Evolutionary conservation across 2,888 invertebrate genomes (phyloP), one percentile per base, ranked within the genome.

Genomic region (Dasypogon diadema): DNA sequence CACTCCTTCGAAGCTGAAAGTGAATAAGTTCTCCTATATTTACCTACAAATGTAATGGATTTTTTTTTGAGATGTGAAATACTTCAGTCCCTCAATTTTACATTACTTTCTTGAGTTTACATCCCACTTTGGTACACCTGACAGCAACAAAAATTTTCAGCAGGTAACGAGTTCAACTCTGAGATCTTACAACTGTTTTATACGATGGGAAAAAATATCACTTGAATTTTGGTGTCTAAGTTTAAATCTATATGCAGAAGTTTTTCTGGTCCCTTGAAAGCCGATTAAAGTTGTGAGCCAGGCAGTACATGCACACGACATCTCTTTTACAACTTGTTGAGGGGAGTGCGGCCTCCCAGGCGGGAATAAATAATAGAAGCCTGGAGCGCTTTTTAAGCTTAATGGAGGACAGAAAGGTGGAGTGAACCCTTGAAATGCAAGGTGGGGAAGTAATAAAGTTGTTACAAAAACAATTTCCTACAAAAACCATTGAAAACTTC

Each of bases 401-500:
- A 65, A 46, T 65, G 65, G 42, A 48, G 46, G 65, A 65, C 65
- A 65, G 14, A 48, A 65, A 42, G 48, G 65, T 65, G 65, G 26
- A 65, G 65, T 46, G 24, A 48, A 21, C 46, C 22, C 65, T 65
- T 48, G 65, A 48, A 65, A 65, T 65, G 22, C 48, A 24, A 48
- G 42, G 48, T 60, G 48, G 48, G 65, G 46, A 48, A 48, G 65
- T 65, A 65, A 65, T 65, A 65, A 65, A 65, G 65, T 46, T 46
- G 37, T 1, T 65, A 37, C 46, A 65, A 65, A 65, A 65, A 65
- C 65, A 46, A 46, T 65, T 46, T 65, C 6, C 46, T 14, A 8
- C 65, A 46, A 65, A 65, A 65, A 65, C 48, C 76, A 76, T 74
- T 74, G 63, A 74, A 76, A 76, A 68, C 74, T 65, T 76, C 68